A percentile compares a stretch with the other conserved stretches of the same genome.
phyloP scores from a whole-genome alignment of 2,888 invertebrate species.

The Panzeria rudis region DNA sequence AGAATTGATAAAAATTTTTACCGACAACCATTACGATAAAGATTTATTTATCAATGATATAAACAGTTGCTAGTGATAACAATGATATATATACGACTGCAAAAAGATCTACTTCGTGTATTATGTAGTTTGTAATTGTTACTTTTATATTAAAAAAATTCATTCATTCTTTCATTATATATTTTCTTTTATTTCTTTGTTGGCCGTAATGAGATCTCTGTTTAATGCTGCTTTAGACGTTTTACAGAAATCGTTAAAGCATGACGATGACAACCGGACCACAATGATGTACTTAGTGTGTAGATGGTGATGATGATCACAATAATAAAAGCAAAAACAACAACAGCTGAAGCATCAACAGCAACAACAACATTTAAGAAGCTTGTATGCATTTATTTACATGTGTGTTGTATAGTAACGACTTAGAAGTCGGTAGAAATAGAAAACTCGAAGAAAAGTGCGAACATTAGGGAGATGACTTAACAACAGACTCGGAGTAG shows the following conservation, averaged over 20 bases:
- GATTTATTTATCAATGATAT: constrained; percentile 1
- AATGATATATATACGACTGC: constrained; percentile 23
- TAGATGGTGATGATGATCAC: constrained; percentile 24
- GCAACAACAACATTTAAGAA: constrained; percentile 49
- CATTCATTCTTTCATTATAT: constrained; percentile 27
- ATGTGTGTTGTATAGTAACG: background rate
- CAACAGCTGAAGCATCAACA: constrained; percentile 31
- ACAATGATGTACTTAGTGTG: constrained; percentile 34
- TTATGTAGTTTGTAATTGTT: constrained; percentile 3
- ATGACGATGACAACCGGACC: constrained; percentile 65
- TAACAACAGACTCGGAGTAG: constrained; percentile 47
- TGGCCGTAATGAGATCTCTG: constrained; percentile 38
- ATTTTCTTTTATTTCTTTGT: background rate
- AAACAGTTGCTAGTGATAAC: constrained; percentile 37
- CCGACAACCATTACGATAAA: constrained; percentile 13
- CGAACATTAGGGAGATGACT: constrained; percentile 67
- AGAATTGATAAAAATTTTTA: background rate
- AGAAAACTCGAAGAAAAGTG: constrained; percentile 50
- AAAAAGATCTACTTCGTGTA: constrained; percentile 5
- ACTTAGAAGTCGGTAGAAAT: constrained; percentile 50
- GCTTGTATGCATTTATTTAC: constrained; percentile 38
- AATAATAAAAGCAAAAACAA: constrained; percentile 63
- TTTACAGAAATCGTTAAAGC: constrained; percentile 59
- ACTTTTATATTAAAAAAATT: constrained; percentile 19
- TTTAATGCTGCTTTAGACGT: constrained; percentile 14